Evolutionary conservation across 92 coral and sea anemone genomes (phyloP).

Genomic region (Bergia sp.): DNA sequence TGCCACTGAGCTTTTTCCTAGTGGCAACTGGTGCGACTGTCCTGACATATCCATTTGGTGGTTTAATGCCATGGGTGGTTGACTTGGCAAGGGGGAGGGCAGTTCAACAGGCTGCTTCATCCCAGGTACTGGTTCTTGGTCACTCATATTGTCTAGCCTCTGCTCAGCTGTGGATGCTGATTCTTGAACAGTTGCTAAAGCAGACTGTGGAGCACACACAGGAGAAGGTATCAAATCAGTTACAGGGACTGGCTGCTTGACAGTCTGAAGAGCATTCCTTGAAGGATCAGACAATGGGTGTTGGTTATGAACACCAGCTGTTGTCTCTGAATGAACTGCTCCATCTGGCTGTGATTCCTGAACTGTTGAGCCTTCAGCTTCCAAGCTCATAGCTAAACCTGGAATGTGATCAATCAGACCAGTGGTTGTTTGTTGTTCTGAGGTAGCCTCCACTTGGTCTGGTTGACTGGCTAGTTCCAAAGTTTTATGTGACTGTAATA

Average conservation of each 20-base stretch:
- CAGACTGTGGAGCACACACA: neutral
- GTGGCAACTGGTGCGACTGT: neutral
- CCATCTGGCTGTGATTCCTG: no score
- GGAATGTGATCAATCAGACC: neutral
- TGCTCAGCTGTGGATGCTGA: neutral
- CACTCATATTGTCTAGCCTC: neutral
- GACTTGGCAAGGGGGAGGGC: neutral
- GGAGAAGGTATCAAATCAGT: neutral
- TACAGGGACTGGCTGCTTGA: neutral
- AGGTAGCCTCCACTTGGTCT: no score
- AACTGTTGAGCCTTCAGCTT: neutral
- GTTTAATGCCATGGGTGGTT: neutral
- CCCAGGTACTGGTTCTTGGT: neutral
- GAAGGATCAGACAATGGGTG: neutral
- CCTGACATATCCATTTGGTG: neutral
- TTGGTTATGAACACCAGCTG: neutral
- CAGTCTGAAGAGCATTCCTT: neutral
- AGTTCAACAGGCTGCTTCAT: neutral
- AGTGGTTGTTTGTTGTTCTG: neutral
- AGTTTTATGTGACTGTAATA: neutral
- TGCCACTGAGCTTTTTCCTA: neutral
- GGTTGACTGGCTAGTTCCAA: neutral
- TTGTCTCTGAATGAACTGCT: neutral
- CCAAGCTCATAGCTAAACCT: neutral
- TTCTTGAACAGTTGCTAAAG: neutral